A percentile compares a stretch with the other conserved stretches of the same genome.
phyloP scores from a whole-genome alignment of 2,797 vertebrate genomes.

The Bovichtus diacanthus region DNA sequence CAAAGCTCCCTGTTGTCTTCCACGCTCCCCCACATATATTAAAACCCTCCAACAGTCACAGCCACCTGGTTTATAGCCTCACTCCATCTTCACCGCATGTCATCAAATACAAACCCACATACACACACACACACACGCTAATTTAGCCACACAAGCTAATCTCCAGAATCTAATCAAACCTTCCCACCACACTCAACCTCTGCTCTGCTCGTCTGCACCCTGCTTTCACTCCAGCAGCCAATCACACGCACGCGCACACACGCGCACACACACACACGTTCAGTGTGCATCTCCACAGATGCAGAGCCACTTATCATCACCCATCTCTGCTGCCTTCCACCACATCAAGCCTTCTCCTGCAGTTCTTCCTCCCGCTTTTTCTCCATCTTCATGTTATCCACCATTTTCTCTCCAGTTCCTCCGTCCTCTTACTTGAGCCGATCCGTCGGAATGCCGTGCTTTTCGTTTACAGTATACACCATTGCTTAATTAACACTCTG shows the following conservation, averaged over 20 bases:
- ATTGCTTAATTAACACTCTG: slow-evolving; percentile 18
- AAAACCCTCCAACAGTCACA: slow-evolving; percentile 65
- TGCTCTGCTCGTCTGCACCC: slow-evolving; percentile 40
- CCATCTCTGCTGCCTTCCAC: slow-evolving; percentile 12
- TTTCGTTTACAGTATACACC: not conserved
- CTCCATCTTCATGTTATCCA: not conserved
- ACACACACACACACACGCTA: slow-evolving; percentile 6
- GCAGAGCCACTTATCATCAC: slow-evolving; percentile 12
- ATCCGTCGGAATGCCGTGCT: slow-evolving; percentile 4
- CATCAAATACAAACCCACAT: slow-evolving; percentile 17
- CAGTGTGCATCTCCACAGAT: slow-evolving; percentile 5
- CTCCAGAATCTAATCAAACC: slow-evolving; percentile 66
- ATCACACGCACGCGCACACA: slow-evolving; percentile 4
- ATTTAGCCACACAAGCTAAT: slow-evolving; percentile 49
- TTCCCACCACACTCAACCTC: slow-evolving; percentile 44
- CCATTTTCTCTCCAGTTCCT: not conserved
- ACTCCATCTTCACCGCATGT: slow-evolving; percentile 68
- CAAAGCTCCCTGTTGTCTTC: slow-evolving; percentile 45
- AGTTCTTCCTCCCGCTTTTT: slow-evolving; percentile 14
- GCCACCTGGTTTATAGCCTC: slow-evolving; percentile 71
- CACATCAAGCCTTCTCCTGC: slow-evolving; percentile 5
- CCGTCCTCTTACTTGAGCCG: not conserved
- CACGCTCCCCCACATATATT: slow-evolving; percentile 53
- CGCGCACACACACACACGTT: not conserved
- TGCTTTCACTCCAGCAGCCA: slow-evolving; percentile 34